phyloP scores from a whole-genome alignment of 2,113 vertebrate genomes.

The Pantherophis guttatus region DNA sequence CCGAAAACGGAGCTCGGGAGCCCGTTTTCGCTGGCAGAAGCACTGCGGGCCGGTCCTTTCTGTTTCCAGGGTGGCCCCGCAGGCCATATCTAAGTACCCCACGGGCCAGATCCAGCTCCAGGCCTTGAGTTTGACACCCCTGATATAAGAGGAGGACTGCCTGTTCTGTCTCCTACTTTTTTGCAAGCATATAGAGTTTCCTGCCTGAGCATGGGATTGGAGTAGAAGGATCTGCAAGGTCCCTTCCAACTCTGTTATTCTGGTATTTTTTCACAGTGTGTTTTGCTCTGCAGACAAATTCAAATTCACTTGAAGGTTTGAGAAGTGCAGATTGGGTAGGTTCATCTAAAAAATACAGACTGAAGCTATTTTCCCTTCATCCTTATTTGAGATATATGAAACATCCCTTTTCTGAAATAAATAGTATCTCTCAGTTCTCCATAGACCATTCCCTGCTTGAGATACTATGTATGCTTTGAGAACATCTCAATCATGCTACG shows the following conservation, averaged over 20 bases:
- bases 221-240: neutral
- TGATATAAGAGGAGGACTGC: neutral
- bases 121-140: no score
- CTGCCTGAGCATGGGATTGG: neutral
- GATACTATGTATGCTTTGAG: neutral
- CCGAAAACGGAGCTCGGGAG: no score
- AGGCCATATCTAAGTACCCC: no score
- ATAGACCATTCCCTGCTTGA: neutral
- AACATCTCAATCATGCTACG: neutral
- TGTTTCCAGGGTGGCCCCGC: no score
- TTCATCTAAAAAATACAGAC: neutral
- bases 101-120: rapidly evolving
- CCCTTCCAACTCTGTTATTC: neutral
- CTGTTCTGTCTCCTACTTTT: neutral
- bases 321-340: neutral
- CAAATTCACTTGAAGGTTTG: neutral
- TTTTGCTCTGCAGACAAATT: neutral
- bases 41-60: no score
- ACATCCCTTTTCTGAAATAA: neutral
- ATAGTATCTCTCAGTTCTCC: neutral
- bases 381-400: neutral
- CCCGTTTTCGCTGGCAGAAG: no score
- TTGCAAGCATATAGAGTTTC: neutral
- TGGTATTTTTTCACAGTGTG: neutral
- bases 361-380: neutral